A percentile compares a stretch with the other conserved stretches of the same genome.
Evolutionary conservation across 64 coral and sea anemone species (phyloP).

Genomic region (Acropora tenuis): DNA sequence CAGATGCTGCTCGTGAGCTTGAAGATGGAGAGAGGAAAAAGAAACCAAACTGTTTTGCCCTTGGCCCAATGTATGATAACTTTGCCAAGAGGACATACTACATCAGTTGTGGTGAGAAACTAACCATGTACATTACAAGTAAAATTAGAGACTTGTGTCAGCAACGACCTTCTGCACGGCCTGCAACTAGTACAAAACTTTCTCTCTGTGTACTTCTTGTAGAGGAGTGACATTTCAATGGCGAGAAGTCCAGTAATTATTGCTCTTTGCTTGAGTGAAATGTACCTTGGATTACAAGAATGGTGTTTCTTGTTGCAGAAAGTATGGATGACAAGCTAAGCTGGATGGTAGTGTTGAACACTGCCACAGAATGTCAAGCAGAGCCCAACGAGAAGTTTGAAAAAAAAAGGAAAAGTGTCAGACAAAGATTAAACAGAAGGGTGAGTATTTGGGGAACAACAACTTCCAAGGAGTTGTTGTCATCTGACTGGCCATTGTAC

Average conservation of each 20-base stretch:
- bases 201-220: too few relatives aligned
- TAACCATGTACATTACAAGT: background rate
- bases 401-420: conserved; percentile 74
- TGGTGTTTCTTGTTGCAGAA: conserved; percentile 29
- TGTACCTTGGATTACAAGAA: too few relatives aligned
- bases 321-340: conserved; percentile 84
- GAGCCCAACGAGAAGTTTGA: conserved; percentile 59
- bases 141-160: too few relatives aligned
- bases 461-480: background rate
- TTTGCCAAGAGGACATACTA: conserved; percentile 90
- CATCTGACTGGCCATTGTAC: too few relatives aligned
- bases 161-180: too few relatives aligned
- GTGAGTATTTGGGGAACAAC: conserved; percentile 26
- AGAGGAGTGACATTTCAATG: too few relatives aligned
- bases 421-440: conserved; percentile 79
- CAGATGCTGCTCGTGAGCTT: conserved; percentile 94
- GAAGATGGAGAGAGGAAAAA: conserved; percentile 87
- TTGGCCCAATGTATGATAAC: conserved; percentile 86
- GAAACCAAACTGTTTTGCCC: conserved; percentile 88
- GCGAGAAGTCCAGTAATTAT: too few relatives aligned
- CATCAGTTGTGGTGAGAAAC: conserved; percentile 56
- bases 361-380: conserved; percentile 71
- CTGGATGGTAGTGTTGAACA: conserved; percentile 93
- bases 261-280: too few relatives aligned
- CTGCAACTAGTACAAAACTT: too few relatives aligned